Evolutionary conservation across 2,797 vertebrate genomes (phyloP).

Genomic region (Naso thynnoides): DNA sequence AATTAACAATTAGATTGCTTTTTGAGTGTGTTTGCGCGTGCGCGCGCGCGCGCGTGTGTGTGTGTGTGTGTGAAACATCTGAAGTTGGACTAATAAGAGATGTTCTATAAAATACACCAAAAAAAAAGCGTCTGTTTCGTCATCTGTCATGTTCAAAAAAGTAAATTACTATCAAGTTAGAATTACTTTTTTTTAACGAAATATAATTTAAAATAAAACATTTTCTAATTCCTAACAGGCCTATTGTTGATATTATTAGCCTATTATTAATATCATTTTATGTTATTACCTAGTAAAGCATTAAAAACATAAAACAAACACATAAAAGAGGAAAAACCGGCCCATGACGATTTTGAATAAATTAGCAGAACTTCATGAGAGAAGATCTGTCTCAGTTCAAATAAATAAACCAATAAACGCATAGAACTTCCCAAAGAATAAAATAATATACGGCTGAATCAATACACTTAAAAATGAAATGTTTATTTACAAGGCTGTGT

Average conservation of each 20-base stretch:
- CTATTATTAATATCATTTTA: no score
- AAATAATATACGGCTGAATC: neutral
- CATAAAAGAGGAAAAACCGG: neutral
- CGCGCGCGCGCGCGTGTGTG: neutral
- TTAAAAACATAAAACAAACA: neutral
- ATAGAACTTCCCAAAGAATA: neutral
- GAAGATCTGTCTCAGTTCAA: neutral
- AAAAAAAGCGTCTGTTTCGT: neutral
- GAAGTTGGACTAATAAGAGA: neutral
- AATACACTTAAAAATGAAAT: neutral
- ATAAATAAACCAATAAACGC: neutral
- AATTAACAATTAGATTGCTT: constrained; percentile 68
- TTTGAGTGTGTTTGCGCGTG: neutral
- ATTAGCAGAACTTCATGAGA: no score
- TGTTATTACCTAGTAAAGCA: no score
- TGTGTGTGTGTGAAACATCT: neutral
- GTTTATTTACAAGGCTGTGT: neutral
- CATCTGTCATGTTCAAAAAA: neutral
- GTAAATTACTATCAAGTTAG: neutral
- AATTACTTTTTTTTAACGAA: neutral
- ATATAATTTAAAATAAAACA: neutral
- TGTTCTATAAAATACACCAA: neutral
- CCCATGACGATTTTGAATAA: no score
- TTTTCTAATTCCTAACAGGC: neutral
- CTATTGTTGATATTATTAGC: no score